Evolutionary conservation across 2,797 vertebrate species (phyloP).

Genomic region (Vespertilio murinus): DNA sequence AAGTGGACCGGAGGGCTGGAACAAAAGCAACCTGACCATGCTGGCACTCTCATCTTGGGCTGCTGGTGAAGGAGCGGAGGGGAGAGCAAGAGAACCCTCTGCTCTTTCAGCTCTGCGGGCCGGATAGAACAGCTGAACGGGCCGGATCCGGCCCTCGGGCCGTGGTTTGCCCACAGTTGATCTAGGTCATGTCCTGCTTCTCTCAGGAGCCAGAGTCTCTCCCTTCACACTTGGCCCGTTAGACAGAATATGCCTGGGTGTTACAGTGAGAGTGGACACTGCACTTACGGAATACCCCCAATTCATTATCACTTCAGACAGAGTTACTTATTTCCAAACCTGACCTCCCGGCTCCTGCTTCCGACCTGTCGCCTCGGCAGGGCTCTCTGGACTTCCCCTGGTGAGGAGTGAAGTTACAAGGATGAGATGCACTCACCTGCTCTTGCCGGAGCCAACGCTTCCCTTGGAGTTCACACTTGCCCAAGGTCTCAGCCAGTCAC

Average conservation of each 20-base stretch:
- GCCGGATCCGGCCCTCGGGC: too few relatives aligned
- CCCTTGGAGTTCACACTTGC: constrained; percentile 56
- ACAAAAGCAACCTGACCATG: too few relatives aligned
- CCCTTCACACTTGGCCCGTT: neutral
- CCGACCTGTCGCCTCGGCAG: neutral
- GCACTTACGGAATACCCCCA: neutral
- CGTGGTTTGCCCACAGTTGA: too few relatives aligned
- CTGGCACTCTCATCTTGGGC: too few relatives aligned
- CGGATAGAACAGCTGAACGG: too few relatives aligned
- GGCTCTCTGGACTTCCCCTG: neutral
- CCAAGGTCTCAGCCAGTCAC: constrained; percentile 57
- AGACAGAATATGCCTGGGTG: neutral
- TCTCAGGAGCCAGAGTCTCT: neutral
- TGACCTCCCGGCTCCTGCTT: neutral
- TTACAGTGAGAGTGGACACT: neutral
- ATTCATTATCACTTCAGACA: neutral
- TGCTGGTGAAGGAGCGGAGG: too few relatives aligned
- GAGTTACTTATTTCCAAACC: neutral
- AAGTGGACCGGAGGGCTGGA: too few relatives aligned
- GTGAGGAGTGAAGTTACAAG: neutral
- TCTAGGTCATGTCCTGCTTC: neutral
- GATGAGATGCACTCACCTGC: constrained; percentile 78
- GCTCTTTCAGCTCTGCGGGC: too few relatives aligned
- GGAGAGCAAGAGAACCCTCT: too few relatives aligned
- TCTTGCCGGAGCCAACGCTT: constrained; percentile 15